Conservation (phyloP, 1,140 invertebrate species). For the Neodiprion pinetum region DNA sequence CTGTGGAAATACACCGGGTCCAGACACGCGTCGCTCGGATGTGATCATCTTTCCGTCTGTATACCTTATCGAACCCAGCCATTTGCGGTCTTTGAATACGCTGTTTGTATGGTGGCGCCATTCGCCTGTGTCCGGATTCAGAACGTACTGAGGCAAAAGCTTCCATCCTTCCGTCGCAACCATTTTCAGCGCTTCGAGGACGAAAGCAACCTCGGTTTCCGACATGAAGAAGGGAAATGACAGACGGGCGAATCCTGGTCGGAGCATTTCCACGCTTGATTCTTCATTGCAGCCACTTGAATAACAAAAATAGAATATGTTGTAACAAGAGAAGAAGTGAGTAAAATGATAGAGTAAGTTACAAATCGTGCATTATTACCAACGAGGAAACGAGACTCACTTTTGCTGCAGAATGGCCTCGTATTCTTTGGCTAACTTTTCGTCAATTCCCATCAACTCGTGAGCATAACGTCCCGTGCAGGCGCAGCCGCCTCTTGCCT, state of each 20-base stretch:
- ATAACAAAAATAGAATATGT: constrained; percentile 33
- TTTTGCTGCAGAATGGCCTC: constrained; percentile 77
- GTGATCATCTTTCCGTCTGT: constrained; percentile 78
- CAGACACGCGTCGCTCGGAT: constrained; percentile 72
- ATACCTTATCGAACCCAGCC: constrained; percentile 81
- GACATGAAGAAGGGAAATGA: constrained; percentile 87
- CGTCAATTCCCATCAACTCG: constrained; percentile 83
- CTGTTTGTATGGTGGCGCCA: constrained; percentile 86
- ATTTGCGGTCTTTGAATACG: constrained; percentile 81
- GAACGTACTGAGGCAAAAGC: constrained; percentile 84
- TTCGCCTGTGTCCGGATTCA: constrained; percentile 88
- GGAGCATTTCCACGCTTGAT: constrained; percentile 73
- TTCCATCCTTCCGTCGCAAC: constrained; percentile 90
- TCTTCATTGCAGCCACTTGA: constrained; percentile 38
- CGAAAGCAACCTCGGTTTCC: constrained; percentile 80
- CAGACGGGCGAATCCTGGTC: constrained; percentile 87
- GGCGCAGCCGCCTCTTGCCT: constrained; percentile 85
- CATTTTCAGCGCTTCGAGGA: constrained; percentile 86
- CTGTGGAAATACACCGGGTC: constrained; percentile 73
- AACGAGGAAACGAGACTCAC: constrained; percentile 58
- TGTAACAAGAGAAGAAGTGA: neutral
- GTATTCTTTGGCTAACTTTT: constrained; percentile 76
- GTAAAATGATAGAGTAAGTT: neutral
- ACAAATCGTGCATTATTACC: constrained; percentile 14
- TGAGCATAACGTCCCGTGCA: constrained; percentile 87